Conservation (phyloP, 2,797 vertebrate species). For the Apodemus agrarius region DNA sequence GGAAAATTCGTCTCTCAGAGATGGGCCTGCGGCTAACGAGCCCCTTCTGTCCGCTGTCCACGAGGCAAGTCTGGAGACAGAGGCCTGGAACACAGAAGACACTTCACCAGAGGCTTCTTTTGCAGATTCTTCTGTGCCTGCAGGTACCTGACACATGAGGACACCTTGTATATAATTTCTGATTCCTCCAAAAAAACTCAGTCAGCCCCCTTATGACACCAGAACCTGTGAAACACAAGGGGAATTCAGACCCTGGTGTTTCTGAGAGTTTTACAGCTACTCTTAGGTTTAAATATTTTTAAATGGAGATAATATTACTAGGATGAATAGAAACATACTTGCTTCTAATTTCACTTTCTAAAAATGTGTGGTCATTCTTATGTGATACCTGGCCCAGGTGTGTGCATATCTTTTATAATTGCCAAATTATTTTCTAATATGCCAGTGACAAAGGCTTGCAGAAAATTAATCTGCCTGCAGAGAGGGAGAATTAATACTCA, state of each 20-base stretch:
- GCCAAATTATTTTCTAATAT: neutral
- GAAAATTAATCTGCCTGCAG: neutral
- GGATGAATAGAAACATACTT: neutral
- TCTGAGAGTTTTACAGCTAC: neutral
- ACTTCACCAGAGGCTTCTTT: slow-evolving; percentile 67
- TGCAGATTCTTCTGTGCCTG: slow-evolving; percentile 65
- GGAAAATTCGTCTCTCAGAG: slow-evolving; percentile 19
- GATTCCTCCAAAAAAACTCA: neutral
- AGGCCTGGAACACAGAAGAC: slow-evolving; percentile 38
- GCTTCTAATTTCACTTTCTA: slow-evolving; percentile 36
- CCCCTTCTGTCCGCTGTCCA: neutral
- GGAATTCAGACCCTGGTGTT: neutral
- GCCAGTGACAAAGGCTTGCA: neutral
- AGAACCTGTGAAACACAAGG: neutral
- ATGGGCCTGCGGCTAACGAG: slow-evolving; percentile 52
- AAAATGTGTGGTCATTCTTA: neutral
- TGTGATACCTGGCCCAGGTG: neutral
- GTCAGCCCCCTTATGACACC: neutral
- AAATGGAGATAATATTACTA: slow-evolving; percentile 13
- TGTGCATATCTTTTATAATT: neutral
- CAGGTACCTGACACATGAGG: slow-evolving; percentile 77
- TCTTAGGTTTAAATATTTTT: slow-evolving; percentile 30
- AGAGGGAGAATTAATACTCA: neutral
- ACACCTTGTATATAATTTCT: neutral
- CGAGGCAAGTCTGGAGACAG: slow-evolving; percentile 53